Evolutionary conservation across 2,797 vertebrate species (phyloP), one percentile per base, ranked within the genome.

Genomic region (Sparus aurata): DNA sequence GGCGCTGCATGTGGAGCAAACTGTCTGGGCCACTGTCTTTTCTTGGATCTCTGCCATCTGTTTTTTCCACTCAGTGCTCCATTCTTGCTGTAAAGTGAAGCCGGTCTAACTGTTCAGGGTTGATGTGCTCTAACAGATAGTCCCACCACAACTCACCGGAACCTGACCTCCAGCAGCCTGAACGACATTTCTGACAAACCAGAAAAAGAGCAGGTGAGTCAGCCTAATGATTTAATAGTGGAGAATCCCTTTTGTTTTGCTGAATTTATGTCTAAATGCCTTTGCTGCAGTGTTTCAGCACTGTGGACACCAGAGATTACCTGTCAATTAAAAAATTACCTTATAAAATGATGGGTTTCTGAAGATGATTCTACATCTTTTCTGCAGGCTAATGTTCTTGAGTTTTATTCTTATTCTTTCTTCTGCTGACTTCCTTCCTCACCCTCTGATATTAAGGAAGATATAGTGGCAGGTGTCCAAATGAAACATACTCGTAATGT

Each of bases 171-270:
- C 84, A 97, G 95, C 93, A 99, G 97, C 87, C 87, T 99, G 86
- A 99, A 97, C 0, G 98, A 99, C 93, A 97, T 99, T 88, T 99
- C 98, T 0, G 98, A 99, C 93, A 99, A 99, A 84, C 98, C 98
- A 0, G 98, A 99, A 55, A 99, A 99, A 85, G 97, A 99, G 10
- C 98, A 99, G 96, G 98, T 99, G 91, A 95, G 96, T 82, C 16
- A 20, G 0, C 12, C 3, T 34, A 5, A 41, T 12, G 0, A 15
- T 62, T 57, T 23, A 15, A 22, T 9, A 9, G 2, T 59, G 5
- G 13, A 66, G 60, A 25, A 61, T 5, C 5, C 2, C 22, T 17
- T 30, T 27, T 62, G 8, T 53, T 53, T 15, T 43, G 4, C n/a
- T 60, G 18, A 46, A 9, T n/a, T 55, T 30, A 16, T 50, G 17